Base-by-base conservation (phyloP, 2,113 vertebrate genomes). In the Rhodinocichla rosea region DNA sequence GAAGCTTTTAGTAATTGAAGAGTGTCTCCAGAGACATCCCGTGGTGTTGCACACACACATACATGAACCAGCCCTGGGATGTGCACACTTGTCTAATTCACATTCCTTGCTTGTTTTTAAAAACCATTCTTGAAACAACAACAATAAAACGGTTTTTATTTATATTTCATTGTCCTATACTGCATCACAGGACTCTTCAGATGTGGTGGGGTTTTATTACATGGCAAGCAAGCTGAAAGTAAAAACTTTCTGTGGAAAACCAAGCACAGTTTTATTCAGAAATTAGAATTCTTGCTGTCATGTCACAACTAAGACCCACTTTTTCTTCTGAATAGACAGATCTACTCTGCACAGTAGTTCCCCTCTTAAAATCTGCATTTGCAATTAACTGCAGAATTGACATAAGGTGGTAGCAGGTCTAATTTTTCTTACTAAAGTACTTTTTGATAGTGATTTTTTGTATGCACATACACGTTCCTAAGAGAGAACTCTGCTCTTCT, bases 371-470 rank as follows among this genome's bases (percentile, higher is more conserved):
- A 68, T 70, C 75, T 84, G 44, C 64, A 75, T 86, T 91, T 88
- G 79, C 82, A 88, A 44, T 88, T 84, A 95, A 87, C 85, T 71
- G 76, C 56, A 86, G 62, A 83, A 88, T 68, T 86, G 71, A 90
- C 76, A 80, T 79, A 78, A 83, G 57, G 64, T 88, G 39, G 39
- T 44, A 88, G 75, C 78, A 77, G 70, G 47, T 65, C 42, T 74
- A 18, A 30, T 33, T 52, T 68, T 53, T 88, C 81, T 62, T 17
- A 32, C 56, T 80, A 19, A 92, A 95, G 64, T 83, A 60, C 47
- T 81, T 88, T 87, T 77, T 52, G 22, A 69, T 59, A 81, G 85
- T 64, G 88, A 67, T 90, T 93, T 93, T 93, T 81, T 35, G 49
- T 91, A 90, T 71, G 56, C 70, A 53, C 17, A 37, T 27, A 27